Percentiles rank a stretch among this genome's conserved stretches.
Conservation (phyloP, 1,140 invertebrate genomes). For the Galendromus occidentalis region DNA sequence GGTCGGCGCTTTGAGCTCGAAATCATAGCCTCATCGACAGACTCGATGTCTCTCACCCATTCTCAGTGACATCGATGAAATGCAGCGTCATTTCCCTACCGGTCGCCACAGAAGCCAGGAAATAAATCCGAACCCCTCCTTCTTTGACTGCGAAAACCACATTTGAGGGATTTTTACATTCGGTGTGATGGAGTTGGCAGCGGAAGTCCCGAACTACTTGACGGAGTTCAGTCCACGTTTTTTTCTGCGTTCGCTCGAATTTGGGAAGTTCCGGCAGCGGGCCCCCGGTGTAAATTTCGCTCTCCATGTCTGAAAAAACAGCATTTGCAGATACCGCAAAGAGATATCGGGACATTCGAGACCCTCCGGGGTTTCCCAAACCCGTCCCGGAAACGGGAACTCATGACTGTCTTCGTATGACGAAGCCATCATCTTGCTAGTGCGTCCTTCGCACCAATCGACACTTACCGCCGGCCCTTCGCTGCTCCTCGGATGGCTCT, state of each 20-base stretch:
- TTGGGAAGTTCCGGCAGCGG: not conserved
- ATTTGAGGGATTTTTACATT: slow-evolving; percentile 30
- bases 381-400: too few relatives aligned
- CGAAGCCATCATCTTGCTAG: too few relatives aligned
- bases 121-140: slow-evolving; percentile 50
- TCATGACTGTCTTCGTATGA: too few relatives aligned
- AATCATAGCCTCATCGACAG: too few relatives aligned
- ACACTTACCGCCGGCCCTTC: too few relatives aligned
- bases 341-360: too few relatives aligned
- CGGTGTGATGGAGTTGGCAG: slow-evolving; percentile 49
- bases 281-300: slow-evolving; percentile 1
- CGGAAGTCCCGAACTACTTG: slow-evolving; percentile 57
- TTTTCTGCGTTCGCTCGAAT: slow-evolving; percentile 17
- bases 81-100: slow-evolving; percentile 69
- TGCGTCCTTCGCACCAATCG: too few relatives aligned
- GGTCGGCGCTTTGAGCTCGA: too few relatives aligned
- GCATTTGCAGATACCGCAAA: too few relatives aligned
- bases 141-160: slow-evolving; percentile 18
- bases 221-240: slow-evolving; percentile 52
- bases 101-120: slow-evolving; percentile 58
- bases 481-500: too few relatives aligned
- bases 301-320: not conserved
- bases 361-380: too few relatives aligned
- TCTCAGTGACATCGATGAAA: slow-evolving; percentile 48
- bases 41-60: too few relatives aligned